These are phyloP conservation scores for Drosophila obscura DNA, from an alignment of 1,140 invertebrate genomes.

Conservation along the genomic window DNA sequence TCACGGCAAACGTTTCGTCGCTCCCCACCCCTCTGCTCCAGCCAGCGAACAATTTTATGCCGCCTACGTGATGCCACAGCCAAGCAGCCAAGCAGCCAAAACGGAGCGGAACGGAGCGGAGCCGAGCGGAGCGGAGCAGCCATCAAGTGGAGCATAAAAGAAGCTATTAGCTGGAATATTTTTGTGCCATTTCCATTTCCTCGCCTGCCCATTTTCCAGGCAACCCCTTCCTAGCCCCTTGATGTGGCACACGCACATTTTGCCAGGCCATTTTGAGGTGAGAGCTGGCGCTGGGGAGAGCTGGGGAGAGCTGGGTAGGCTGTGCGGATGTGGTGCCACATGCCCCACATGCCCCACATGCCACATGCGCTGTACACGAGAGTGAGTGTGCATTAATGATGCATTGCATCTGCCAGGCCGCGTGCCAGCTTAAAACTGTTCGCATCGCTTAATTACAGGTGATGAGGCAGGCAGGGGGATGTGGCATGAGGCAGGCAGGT, in stretches of 20 bases:
- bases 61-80: slow-evolving; percentile 56
- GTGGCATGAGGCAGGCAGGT: background rate
- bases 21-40: background rate
- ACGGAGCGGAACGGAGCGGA: no score
- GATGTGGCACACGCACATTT: slow-evolving; percentile 48
- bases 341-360: no score
- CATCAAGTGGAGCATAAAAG: slow-evolving; percentile 73
- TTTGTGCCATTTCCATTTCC: slow-evolving; percentile 16
- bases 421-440: slow-evolving; percentile 49
- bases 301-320: no score
- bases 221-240: slow-evolving; percentile 48
- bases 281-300: slow-evolving; percentile 10
- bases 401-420: slow-evolving; percentile 48
- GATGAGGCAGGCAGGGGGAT: slow-evolving; percentile 6
- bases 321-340: no score
- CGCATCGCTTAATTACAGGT: slow-evolving; percentile 70
- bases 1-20: slow-evolving; percentile 48
- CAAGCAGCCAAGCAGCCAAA: slow-evolving; percentile 5
- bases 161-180: slow-evolving; percentile 68
- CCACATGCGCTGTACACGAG: no score
- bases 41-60: slow-evolving; percentile 60
- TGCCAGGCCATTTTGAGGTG: slow-evolving; percentile 7
- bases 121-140: background rate
- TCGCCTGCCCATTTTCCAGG: background rate
- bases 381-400: slow-evolving; percentile 71